Evolutionary conservation across 1,140 invertebrate species (phyloP).

Genomic region (Cylas formicarius): DNA sequence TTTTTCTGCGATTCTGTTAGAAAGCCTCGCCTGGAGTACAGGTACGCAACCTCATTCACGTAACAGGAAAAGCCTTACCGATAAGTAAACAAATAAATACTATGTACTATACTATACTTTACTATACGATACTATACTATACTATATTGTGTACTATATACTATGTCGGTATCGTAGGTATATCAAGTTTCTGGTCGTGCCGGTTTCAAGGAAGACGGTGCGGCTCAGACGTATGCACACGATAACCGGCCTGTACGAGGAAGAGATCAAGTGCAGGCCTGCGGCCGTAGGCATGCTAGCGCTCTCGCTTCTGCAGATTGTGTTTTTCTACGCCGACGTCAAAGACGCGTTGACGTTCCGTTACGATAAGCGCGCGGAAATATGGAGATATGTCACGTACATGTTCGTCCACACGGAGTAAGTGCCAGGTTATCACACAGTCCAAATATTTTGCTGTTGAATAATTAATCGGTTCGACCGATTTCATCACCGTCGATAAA

Average conservation of each 20-base stretch:
- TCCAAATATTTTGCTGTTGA: too few relatives aligned
- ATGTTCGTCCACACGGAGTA: conserved; percentile 93
- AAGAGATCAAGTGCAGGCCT: conserved; percentile 76
- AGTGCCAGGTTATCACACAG: conserved; percentile 41
- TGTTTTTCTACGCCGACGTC: conserved; percentile 56
- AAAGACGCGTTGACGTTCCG: conserved; percentile 13
- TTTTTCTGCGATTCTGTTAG: too few relatives aligned
- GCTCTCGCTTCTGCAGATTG: conserved; percentile 61
- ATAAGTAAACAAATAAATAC: too few relatives aligned
- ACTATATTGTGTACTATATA: too few relatives aligned
- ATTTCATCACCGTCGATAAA: too few relatives aligned
- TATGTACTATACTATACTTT: too few relatives aligned
- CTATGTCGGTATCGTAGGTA: too few relatives aligned
- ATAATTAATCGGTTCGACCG: neutral
- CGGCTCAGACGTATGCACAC: conserved; percentile 19
- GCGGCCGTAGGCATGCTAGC: conserved; percentile 78
- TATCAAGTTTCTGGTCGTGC: conserved; percentile 19
- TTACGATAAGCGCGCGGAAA: conserved; percentile 56
- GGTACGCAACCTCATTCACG: too few relatives aligned
- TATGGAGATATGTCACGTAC: conserved; percentile 88
- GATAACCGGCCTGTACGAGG: conserved; percentile 57
- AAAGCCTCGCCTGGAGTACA: too few relatives aligned
- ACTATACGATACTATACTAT: too few relatives aligned
- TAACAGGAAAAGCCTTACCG: too few relatives aligned
- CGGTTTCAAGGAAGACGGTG: conserved; percentile 12